Evolutionary conservation across 2,797 vertebrate species (phyloP).

Genomic region (Lycodopsis pacificus): DNA sequence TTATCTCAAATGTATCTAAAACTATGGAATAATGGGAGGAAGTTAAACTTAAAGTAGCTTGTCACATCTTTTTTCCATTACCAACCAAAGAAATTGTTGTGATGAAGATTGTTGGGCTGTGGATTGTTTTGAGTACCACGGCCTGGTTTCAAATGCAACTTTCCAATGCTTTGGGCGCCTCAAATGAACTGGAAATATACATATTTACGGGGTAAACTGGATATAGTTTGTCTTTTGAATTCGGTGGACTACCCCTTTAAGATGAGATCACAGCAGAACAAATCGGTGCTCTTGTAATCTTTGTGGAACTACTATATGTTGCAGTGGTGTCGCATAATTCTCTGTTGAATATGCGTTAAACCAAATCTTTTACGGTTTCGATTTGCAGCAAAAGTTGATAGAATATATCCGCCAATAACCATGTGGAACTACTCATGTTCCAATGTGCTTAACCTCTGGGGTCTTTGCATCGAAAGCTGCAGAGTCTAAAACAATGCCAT

Average conservation of each 20-base stretch:
- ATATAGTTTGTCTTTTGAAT: background rate
- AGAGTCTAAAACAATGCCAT: background rate
- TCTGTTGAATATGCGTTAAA: background rate
- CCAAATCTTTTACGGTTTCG: background rate
- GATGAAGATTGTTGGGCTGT: background rate
- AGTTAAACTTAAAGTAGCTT: slow-evolving; percentile 20
- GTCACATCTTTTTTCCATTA: background rate
- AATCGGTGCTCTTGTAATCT: background rate
- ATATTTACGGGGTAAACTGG: background rate
- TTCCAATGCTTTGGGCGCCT: background rate
- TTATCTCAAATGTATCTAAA: slow-evolving; percentile 23
- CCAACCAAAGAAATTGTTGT: background rate
- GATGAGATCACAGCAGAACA: background rate
- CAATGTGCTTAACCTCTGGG: background rate
- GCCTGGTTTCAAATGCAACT: background rate
- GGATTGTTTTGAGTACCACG: background rate
- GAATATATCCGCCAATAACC: background rate
- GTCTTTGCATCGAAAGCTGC: background rate
- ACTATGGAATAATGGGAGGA: slow-evolving; percentile 33
- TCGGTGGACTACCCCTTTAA: background rate
- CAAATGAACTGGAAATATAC: background rate
- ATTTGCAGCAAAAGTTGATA: background rate
- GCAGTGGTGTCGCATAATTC: background rate
- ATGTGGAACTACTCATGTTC: background rate
- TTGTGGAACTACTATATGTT: background rate